These are phyloP conservation scores for Azemiops feae DNA, from an alignment of 2,113 vertebrate genomes.

Conservation along the genomic window DNA sequence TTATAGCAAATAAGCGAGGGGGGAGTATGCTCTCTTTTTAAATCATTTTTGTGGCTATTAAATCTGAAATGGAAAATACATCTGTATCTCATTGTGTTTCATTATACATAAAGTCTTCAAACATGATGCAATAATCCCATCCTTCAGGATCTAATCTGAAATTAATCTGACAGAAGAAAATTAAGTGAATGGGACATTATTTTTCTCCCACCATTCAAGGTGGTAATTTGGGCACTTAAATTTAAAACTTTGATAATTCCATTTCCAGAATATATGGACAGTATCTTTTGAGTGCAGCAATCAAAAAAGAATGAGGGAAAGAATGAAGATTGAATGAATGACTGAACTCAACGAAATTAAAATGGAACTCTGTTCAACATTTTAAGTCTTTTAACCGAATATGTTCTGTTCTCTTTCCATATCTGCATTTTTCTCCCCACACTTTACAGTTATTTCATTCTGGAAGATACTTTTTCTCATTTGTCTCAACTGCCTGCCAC, in stretches of 20 bases:
- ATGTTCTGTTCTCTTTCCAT: background rate
- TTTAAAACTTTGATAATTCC: conserved; percentile 65
- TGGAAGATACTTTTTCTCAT: background rate
- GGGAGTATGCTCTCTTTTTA: conserved; percentile 58
- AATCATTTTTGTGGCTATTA: conserved; percentile 51
- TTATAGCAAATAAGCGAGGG: conserved; percentile 42
- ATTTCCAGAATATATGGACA: conserved; percentile 48
- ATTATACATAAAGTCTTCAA: conserved; percentile 68
- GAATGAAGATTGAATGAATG: conserved; percentile 2
- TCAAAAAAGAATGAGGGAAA: background rate
- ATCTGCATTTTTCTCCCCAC: background rate
- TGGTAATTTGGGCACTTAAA: conserved; percentile 49
- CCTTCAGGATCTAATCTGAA: conserved; percentile 69
- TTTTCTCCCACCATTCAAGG: conserved; percentile 60
- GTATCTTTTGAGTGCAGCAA: background rate
- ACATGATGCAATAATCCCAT: conserved; percentile 63
- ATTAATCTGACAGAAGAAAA: conserved; percentile 64
- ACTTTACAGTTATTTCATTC: background rate
- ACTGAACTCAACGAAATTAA: conserved; percentile 50
- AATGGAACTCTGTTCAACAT: conserved; percentile 52
- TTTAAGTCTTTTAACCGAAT: background rate
- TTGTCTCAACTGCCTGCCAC: background rate
- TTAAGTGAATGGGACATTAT: conserved; percentile 53
- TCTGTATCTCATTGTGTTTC: conserved; percentile 55
- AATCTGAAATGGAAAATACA: conserved; percentile 58